Base-by-base conservation (phyloP, 2,113 vertebrate genomes). In the Gnathonemus echidnorhynchus region DNA sequence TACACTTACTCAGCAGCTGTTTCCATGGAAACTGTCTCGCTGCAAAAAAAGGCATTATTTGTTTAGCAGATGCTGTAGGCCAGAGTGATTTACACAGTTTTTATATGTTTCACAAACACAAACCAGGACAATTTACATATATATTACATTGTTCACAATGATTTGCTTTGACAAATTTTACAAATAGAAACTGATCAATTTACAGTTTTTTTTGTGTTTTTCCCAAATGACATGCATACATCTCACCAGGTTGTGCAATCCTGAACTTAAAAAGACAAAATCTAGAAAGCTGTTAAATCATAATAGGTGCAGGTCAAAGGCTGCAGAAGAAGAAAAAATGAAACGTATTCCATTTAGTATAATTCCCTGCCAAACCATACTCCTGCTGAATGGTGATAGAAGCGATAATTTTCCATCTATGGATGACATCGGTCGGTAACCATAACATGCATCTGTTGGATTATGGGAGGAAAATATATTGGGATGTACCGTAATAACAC, bases 21-120 rank as follows among this genome's bases (percentile, higher is more conserved):
- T 92, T 92, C 92, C 91, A 93, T 93, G 91, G 92, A 89, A 93
- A 93, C 92, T 85, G 83, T 46, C 42, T 48, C 11, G 3, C 83
- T 11, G 39, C 83, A 85, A 85, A 48, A 48, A 84, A 85, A 48
- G 3, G 24, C 39, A 48, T 48, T 46, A 85, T 85, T 85, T 85
- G 83, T 48, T 85, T n/a, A 85, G 83, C 83, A 85, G 83, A 85
- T 85, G 83, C 83, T 48, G 45, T 85, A 85, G 45, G 39, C 45
- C 45, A n/a, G 15, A 80, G 45, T 48, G 83, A 85, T 48, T 85
- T 85, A 85, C 45, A 85, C 83, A 85, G 45, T 24, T 85, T 85
- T 85, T 85, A 48, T 85, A 85, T 85, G 42, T 85, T 85, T 85
- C 24, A 85, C 24, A 85, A 85, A 85, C 83, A 85, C 2, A 48